These are phyloP conservation scores for Micronisus gabar DNA, from an alignment of 2,113 vertebrate species.

Conservation along the genomic window DNA sequence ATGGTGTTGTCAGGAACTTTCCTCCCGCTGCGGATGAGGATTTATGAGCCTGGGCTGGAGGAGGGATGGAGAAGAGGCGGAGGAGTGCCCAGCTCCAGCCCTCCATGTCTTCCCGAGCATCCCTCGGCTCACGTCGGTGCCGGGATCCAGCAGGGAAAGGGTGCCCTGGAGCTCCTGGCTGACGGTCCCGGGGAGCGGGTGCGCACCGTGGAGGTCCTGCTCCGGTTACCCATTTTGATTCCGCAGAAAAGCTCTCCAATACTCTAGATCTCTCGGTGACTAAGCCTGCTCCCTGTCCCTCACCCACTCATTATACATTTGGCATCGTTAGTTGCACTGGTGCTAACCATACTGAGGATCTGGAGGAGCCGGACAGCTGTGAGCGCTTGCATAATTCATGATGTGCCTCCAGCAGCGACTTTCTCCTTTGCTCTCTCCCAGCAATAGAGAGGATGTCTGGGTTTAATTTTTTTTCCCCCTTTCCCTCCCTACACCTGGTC, in stretches of 20 bases:
- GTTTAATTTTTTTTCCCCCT: not conserved
- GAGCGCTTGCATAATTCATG: not conserved
- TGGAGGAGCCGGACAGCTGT: not conserved
- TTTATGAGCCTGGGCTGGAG: not conserved
- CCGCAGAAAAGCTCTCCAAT: not conserved
- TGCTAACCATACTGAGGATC: not conserved
- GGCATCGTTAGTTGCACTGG: not conserved
- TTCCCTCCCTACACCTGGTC: not conserved
- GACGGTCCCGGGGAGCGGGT: not conserved
- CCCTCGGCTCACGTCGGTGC: not conserved
- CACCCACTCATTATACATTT: not conserved
- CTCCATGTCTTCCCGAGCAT: rapidly evolving
- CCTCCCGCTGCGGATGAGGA: rapidly evolving
- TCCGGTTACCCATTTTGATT: not conserved
- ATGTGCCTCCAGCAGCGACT: not conserved
- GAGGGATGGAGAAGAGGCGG: not conserved
- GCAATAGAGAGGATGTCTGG: not conserved
- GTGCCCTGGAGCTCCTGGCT: not conserved
- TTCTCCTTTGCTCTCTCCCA: not conserved
- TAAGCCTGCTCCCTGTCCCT: not conserved
- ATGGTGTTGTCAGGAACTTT: not conserved
- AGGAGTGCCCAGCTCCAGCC: not conserved
- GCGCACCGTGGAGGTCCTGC: not conserved
- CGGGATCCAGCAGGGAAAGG: not conserved
- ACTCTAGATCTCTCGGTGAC: not conserved